Conservation (phyloP, 1,140 invertebrate genomes). For the Drosophila simulans region DNA sequence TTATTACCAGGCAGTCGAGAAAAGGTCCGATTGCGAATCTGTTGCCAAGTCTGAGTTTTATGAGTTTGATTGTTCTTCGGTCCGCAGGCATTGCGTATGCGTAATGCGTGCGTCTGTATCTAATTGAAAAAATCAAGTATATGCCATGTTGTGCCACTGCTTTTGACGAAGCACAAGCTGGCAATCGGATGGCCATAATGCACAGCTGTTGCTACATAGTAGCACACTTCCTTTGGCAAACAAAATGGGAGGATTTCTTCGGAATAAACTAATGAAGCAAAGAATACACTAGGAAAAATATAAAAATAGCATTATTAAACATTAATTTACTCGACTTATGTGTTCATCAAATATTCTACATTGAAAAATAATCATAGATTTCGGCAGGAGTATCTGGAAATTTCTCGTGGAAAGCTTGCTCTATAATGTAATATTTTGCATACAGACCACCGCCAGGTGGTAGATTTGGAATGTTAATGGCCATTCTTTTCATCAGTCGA, state of each 20-base stretch:
- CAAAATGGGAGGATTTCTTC: not conserved
- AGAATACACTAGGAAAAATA: not conserved
- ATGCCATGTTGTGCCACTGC: constrained; percentile 48
- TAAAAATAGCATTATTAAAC: not conserved
- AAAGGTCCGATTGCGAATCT: constrained; percentile 24
- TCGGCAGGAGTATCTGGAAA: constrained; percentile 15
- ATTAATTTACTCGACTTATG: not conserved
- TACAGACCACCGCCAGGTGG: constrained; percentile 27
- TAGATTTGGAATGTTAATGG: constrained; percentile 5
- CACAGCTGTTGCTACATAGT: constrained; percentile 52
- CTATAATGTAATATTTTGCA: constrained; percentile 18
- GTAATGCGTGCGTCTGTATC: constrained; percentile 62
- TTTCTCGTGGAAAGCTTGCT: constrained; percentile 8
- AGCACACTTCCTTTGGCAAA: not conserved
- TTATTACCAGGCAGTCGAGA: constrained; percentile 60
- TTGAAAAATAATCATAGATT: constrained; percentile 4
- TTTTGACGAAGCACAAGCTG: constrained; percentile 37
- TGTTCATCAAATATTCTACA: not conserved
- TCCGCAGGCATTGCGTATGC: constrained; percentile 63
- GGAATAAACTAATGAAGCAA: constrained; percentile 16
- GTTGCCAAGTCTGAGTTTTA: constrained; percentile 58
- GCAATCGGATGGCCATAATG: constrained; percentile 38
- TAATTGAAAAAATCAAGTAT: constrained; percentile 78
- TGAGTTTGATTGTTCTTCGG: constrained; percentile 53
- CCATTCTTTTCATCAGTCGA: constrained; percentile 14